Percentiles rank a stretch among this genome's conserved stretches.
These are phyloP conservation scores for Catostomus latipinnis DNA, from an alignment of 2,797 vertebrate species.

Conservation along the genomic window DNA sequence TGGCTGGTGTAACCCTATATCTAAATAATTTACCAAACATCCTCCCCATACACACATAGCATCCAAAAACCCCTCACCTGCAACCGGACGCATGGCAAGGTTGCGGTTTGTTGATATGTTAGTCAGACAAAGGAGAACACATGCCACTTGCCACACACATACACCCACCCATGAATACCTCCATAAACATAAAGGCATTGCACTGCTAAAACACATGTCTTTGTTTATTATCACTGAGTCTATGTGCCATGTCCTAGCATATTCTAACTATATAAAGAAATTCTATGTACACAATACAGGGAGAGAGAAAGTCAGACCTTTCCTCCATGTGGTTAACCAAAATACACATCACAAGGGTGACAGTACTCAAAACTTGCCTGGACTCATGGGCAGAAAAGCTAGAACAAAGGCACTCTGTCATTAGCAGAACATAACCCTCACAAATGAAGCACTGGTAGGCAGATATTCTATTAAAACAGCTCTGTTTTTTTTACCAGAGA, in stretches of 20 bases:
- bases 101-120: constrained; percentile 10
- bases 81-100: constrained; percentile 23
- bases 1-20: constrained; percentile 52
- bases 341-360: constrained; percentile 18
- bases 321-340: constrained; percentile 35
- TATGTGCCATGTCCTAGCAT: background rate
- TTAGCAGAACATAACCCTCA: background rate
- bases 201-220: constrained; percentile 12
- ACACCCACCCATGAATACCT: constrained; percentile 18
- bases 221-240: constrained; percentile 8
- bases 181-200: constrained; percentile 21
- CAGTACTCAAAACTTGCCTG: constrained; percentile 27
- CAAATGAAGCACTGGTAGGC: background rate
- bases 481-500: constrained; percentile 1
- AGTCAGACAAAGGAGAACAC: constrained; percentile 22
- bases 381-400: background rate
- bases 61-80: constrained; percentile 28
- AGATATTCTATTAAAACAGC: background rate
- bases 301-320: constrained; percentile 30
- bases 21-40: constrained; percentile 49
- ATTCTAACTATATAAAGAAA: background rate
- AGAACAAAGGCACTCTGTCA: constrained; percentile 22
- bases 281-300: background rate
- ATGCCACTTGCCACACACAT: constrained; percentile 7
- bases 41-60: constrained; percentile 9